phyloP scores from a whole-genome alignment of 2,797 vertebrate species.

The Hafferia zeledoni region DNA sequence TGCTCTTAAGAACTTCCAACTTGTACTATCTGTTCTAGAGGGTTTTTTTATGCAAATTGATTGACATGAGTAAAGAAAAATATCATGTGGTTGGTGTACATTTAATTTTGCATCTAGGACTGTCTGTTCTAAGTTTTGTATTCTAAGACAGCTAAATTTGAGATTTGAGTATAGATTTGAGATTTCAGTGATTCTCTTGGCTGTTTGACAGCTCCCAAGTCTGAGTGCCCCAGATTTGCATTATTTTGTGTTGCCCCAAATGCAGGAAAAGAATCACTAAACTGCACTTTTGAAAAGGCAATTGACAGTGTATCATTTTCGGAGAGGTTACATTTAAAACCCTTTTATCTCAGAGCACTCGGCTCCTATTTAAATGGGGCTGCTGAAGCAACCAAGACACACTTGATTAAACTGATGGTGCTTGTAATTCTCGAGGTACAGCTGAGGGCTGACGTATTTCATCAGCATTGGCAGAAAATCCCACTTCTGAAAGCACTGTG shows the following conservation, averaged over 20 bases:
- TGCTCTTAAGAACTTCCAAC: background rate
- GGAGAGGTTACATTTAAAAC: constrained; percentile 6
- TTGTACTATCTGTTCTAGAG: fast-evolving
- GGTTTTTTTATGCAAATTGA: background rate
- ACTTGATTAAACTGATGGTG: background rate
- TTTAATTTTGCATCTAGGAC: background rate
- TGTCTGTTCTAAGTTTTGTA: background rate
- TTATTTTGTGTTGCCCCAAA: background rate
- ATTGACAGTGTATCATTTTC: background rate
- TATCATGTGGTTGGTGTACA: fast-evolving
- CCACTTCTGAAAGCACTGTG: background rate
- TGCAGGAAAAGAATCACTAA: background rate
- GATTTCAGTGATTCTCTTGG: background rate
- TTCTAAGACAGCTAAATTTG: background rate
- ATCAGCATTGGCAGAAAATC: constrained; percentile 35
- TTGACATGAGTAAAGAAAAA: background rate
- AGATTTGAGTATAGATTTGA: background rate
- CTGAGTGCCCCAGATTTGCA: background rate
- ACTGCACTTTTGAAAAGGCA: background rate
- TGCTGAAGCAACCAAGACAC: background rate
- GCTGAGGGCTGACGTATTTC: constrained; percentile 16
- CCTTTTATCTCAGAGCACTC: constrained; percentile 2
- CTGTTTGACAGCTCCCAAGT: background rate
- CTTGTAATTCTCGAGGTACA: constrained; percentile 6
- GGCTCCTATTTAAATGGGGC: background rate